Percentiles rank a stretch among this genome's conserved stretches.
Evolutionary conservation across 2,888 invertebrate species (phyloP).

Genomic region (Caenorhabditis parvicauda): DNA sequence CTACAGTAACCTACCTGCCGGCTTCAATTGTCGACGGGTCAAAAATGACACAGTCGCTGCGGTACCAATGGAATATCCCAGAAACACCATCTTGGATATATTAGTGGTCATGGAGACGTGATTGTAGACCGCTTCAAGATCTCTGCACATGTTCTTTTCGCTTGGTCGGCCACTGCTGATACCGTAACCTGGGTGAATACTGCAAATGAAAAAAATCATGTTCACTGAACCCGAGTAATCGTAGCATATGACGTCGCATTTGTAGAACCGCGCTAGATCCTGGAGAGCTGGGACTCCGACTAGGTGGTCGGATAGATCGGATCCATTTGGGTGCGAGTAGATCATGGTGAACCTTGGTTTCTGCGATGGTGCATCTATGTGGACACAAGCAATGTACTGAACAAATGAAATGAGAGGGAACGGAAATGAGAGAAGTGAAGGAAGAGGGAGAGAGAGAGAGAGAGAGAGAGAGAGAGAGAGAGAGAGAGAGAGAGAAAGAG

Average conservation of each 20-base stretch:
- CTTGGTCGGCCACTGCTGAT: conserved; percentile 36
- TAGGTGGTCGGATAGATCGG: conserved; percentile 47
- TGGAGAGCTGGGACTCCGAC: conserved; percentile 27
- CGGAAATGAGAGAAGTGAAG: too few relatives aligned
- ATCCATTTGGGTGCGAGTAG: conserved; percentile 52
- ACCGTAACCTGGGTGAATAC: conserved; percentile 53
- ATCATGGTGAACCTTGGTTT: conserved; percentile 38
- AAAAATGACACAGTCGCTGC: conserved; percentile 35
- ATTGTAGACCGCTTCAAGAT: conserved; percentile 42
- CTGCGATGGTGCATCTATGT: conserved; percentile 18
- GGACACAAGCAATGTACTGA: conserved; percentile 37
- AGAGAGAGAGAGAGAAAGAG: too few relatives aligned
- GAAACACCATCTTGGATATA: conserved; percentile 37
- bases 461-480: too few relatives aligned
- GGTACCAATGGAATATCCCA: conserved; percentile 50
- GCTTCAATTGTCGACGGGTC: not conserved
- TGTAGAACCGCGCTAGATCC: conserved; percentile 37
- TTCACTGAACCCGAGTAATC: conserved; percentile 56
- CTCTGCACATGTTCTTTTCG: conserved; percentile 39
- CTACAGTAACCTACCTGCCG: conserved; percentile 3
- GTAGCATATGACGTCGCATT: conserved; percentile 45
- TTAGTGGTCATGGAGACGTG: too few relatives aligned
- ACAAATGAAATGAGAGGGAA: conserved; percentile 6
- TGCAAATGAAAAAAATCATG: too few relatives aligned
- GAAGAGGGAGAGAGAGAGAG: too few relatives aligned